Conservation (phyloP, 2,113 vertebrate species). For the Caranx ignobilis region DNA sequence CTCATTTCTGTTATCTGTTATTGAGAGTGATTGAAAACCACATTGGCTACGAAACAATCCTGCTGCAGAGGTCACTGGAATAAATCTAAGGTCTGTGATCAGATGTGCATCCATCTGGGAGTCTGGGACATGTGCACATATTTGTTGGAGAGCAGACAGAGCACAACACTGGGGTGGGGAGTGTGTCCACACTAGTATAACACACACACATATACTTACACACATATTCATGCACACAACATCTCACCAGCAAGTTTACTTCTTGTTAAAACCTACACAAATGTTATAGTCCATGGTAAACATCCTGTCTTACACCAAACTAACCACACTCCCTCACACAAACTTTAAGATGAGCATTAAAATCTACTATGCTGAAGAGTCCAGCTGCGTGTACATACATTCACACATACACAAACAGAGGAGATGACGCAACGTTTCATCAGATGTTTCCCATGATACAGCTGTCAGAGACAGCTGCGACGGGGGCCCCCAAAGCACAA, state of each 20-base stretch:
- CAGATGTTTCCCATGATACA: slow-evolving; percentile 77
- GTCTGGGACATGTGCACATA: slow-evolving; percentile 4
- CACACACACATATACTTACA: too few species aligned
- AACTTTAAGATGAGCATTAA: background rate
- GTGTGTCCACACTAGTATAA: too few species aligned
- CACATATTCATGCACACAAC: background rate
- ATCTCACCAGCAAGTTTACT: slow-evolving; percentile 21
- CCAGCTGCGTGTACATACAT: slow-evolving; percentile 38
- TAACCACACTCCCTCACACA: background rate
- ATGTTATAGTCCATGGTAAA: slow-evolving; percentile 27
- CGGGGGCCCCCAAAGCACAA: slow-evolving; percentile 52
- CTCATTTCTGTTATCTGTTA: too few species aligned
- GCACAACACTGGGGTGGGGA: too few species aligned
- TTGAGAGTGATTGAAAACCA: background rate
- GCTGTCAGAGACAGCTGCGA: slow-evolving; percentile 79
- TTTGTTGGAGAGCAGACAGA: background rate
- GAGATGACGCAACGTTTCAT: slow-evolving; percentile 78
- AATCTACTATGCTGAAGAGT: background rate
- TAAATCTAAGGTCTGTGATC: slow-evolving; percentile 17
- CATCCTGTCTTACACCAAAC: slow-evolving; percentile 46
- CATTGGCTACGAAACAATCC: background rate
- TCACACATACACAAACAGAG: slow-evolving; percentile 24
- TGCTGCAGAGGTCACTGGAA: background rate
- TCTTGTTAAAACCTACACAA: slow-evolving; percentile 39
- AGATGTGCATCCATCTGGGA: background rate